Conservation (phyloP, 2,797 vertebrate genomes). For the Aythya fuligula region DNA sequence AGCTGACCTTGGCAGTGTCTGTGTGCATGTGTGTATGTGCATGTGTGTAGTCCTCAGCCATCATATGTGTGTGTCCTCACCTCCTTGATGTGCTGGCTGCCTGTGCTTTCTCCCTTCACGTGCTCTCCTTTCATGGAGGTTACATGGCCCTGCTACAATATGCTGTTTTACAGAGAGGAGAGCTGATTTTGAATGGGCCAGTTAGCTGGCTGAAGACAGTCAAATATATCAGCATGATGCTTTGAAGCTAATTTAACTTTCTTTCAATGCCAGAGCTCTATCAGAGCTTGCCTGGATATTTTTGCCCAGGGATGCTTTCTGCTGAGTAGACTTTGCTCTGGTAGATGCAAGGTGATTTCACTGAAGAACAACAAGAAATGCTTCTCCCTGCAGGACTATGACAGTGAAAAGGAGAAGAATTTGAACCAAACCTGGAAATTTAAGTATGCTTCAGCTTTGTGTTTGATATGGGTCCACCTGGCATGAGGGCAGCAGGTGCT, state of each 20-base stretch:
- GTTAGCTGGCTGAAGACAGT: neutral
- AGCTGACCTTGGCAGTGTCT: neutral
- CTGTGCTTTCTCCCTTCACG: rapidly evolving
- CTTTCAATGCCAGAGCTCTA: neutral
- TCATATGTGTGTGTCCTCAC: neutral
- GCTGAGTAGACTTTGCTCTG: neutral
- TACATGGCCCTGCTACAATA: rapidly evolving
- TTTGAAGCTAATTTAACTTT: neutral
- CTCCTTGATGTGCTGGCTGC: neutral
- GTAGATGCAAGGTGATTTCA: neutral
- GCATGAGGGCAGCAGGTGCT: neutral
- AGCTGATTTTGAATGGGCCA: neutral
- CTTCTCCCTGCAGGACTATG: neutral
- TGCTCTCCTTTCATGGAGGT: neutral
- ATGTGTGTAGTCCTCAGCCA: rapidly evolving
- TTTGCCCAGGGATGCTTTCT: neutral
- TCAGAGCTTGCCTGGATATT: neutral
- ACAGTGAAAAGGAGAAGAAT: neutral
- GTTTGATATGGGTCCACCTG: neutral
- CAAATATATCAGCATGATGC: neutral
- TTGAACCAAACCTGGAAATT: neutral
- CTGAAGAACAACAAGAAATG: neutral
- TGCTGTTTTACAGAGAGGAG: rapidly evolving
- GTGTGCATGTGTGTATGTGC: too few relatives aligned
- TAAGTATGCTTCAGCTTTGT: neutral